phyloP scores from a whole-genome alignment of 2,113 vertebrate species.

The Pipra filicauda region DNA sequence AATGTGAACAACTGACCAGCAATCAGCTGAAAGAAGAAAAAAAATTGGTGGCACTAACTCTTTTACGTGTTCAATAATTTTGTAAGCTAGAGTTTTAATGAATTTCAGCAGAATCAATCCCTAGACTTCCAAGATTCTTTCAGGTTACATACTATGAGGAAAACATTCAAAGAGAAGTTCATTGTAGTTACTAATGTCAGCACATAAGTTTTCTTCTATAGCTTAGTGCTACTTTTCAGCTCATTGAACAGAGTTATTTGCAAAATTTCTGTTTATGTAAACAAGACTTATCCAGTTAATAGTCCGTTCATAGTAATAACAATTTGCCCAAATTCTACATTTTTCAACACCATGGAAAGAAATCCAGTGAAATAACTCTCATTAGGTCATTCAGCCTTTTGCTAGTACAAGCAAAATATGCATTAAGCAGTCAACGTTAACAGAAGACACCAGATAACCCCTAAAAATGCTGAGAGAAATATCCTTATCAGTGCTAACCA shows the following conservation, averaged over 20 bases:
- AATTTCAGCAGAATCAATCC: not conserved
- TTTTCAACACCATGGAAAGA: not conserved
- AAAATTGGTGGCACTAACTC: not conserved
- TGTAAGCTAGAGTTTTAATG: not conserved
- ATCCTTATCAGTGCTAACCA: not conserved
- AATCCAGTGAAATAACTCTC: slow-evolving; percentile 11
- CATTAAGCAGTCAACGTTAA: not conserved
- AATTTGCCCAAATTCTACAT: not conserved
- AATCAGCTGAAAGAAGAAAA: not conserved
- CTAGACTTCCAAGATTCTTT: not conserved
- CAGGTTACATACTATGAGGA: not conserved
- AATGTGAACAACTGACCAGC: not conserved
- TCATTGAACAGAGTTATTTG: slow-evolving; percentile 8
- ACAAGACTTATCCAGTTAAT: slow-evolving; percentile 21
- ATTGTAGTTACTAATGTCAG: not conserved
- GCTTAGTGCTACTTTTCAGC: slow-evolving; percentile 4
- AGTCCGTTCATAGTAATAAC: slow-evolving; percentile 6
- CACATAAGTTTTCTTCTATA: not conserved
- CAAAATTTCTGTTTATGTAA: slow-evolving; percentile 29
- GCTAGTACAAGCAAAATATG: not conserved
- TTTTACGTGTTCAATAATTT: not conserved
- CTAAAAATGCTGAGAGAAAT: not conserved
- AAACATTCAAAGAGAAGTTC: not conserved
- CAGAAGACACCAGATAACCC: not conserved
- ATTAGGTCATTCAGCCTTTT: slow-evolving; percentile 14